phyloP scores from a whole-genome alignment of 2,113 vertebrate species.

The Oryzias javanicus region DNA sequence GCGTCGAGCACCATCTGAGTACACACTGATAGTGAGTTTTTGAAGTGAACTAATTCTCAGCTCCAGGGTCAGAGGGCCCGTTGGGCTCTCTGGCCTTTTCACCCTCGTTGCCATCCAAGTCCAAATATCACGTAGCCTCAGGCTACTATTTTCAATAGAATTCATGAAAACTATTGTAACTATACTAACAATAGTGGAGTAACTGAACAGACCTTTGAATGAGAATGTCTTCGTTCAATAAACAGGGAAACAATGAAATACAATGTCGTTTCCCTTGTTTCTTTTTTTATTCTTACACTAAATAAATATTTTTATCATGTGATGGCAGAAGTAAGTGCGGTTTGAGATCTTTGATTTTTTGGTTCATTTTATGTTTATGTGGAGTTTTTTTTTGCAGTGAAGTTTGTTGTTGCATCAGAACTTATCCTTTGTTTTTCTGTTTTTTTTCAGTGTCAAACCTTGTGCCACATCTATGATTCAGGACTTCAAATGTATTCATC shows the following conservation, averaged over 20 bases:
- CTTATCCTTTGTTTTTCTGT: too few relatives aligned
- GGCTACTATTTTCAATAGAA: constrained; percentile 48
- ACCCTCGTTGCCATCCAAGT: constrained; percentile 41
- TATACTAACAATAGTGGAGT: constrained; percentile 54
- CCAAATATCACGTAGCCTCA: constrained; percentile 52
- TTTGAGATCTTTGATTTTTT: constrained; percentile 25
- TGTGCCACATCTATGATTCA: too few relatives aligned
- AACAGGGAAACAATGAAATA: constrained; percentile 68
- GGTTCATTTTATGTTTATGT: constrained; percentile 35
- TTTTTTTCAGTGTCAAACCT: too few relatives aligned
- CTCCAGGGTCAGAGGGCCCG: not conserved
- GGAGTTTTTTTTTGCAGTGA: constrained; percentile 2
- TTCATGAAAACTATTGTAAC: constrained; percentile 57
- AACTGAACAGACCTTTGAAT: constrained; percentile 45
- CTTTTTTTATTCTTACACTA: constrained; percentile 49
- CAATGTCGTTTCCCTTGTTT: constrained; percentile 57
- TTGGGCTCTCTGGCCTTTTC: constrained; percentile 51
- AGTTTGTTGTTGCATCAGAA: too few relatives aligned
- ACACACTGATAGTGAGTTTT: too few relatives aligned
- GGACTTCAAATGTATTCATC: not conserved
- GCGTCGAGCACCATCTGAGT: too few relatives aligned
- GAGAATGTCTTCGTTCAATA: constrained; percentile 58
- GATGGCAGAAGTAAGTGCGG: constrained; percentile 37
- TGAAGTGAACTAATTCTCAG: not conserved
- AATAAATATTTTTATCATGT: constrained; percentile 58